Percentiles rank a stretch among this genome's conserved stretches.
These are phyloP conservation scores for Lanius collurio DNA, from an alignment of 2,113 vertebrate genomes.

Conservation along the genomic window DNA sequence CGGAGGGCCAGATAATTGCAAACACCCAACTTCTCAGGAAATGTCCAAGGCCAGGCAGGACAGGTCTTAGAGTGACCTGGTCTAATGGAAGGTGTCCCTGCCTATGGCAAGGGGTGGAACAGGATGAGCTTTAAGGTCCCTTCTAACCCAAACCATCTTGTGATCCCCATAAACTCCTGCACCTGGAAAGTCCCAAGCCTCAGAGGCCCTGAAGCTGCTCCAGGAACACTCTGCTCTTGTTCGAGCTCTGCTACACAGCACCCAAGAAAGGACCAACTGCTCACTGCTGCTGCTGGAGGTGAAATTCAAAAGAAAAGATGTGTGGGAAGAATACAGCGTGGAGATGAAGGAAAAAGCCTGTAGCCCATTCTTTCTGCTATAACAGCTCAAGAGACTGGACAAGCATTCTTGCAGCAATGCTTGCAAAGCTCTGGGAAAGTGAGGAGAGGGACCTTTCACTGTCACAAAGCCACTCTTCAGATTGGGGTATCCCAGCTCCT, in stretches of 20 bases:
- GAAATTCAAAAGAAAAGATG: not conserved
- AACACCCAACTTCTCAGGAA: not conserved
- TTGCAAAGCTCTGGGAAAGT: not conserved
- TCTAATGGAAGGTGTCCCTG: not conserved
- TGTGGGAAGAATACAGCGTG: accelerated
- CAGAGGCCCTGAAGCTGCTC: not conserved
- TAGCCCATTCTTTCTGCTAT: not conserved
- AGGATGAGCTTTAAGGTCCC: not conserved
- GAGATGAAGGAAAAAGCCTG: not conserved
- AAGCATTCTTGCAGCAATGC: not conserved
- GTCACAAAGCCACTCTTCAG: not conserved
- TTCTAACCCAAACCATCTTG: not conserved
- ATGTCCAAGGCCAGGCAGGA: not conserved
- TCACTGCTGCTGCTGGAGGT: not conserved
- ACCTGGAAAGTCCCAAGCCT: not conserved
- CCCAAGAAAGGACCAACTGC: not conserved
- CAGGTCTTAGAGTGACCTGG: not conserved
- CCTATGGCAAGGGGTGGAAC: not conserved
- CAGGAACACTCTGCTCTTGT: not conserved
- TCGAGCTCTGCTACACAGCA: not conserved
- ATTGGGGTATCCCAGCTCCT: not conserved
- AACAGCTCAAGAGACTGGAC: not conserved
- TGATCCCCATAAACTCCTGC: not conserved
- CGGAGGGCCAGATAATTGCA: not conserved
- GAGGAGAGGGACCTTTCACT: not conserved